Evolutionary conservation across 2,888 invertebrate genomes (phyloP), one percentile per base, ranked within the genome.

Genomic region (Drosophila imparisetae): DNA sequence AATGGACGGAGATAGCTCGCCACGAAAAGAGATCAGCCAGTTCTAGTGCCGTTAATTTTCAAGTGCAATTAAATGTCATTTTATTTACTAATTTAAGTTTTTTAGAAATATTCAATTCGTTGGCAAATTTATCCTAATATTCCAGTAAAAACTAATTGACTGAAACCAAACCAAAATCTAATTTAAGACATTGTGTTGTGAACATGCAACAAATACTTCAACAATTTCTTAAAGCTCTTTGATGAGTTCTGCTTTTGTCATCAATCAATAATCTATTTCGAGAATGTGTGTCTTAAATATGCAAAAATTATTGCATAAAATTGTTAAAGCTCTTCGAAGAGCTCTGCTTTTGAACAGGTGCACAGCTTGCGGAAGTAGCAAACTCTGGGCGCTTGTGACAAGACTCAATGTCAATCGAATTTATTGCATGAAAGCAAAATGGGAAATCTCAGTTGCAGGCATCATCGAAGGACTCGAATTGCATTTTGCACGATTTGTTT

Each of bases 381-480:
- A 59, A 62, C 53, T 67, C 48, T 42, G 21, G 57, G 67, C 82
- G 63, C 54, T 71, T 71, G 53, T 59, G 69, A 38, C 57, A 53
- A 61, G 53, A 72, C 38, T 71, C 77, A 69, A 77, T 74, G 78
- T 80, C 71, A 78, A 74, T 72, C 58, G 45, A 76, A 80, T 80
- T 69, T 71, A 73, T 74, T 71, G 68, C 78, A 71, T 76, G 57
- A 32, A 57, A 50, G 63, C 24, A 54, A 34, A 53, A 67, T 60
- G 50, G 45, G 29, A 53, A 40, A 27, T 36, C 18, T 40, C 34
- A 11, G 21, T 40, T 34, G 63, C 34, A 21, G 42, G 32, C 58
- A 60, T 42, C 42, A 62, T 65, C 24, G 72, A 63, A 58, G 59
- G 38, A 63, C 75, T 75, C 70, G 75, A 80, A 80, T 75, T 86